phyloP scores from a whole-genome alignment of 2,113 vertebrate species.

The Plecturocebus donacophilus region DNA sequence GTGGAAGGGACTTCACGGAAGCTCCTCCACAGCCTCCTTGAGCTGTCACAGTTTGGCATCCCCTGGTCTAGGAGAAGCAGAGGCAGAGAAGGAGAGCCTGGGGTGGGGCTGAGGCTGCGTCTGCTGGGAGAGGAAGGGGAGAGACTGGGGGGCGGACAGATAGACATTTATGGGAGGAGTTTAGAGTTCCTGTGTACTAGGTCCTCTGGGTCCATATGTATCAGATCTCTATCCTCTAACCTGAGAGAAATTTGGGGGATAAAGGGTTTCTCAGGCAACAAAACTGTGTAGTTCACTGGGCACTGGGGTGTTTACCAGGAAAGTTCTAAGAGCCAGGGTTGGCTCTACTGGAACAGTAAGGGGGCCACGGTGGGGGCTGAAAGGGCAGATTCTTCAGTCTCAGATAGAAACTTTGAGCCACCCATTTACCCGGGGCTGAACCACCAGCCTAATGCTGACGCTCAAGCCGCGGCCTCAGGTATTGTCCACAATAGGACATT shows the following conservation, averaged over 20 bases:
- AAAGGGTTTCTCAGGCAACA: not conserved
- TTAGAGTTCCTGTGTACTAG: not conserved
- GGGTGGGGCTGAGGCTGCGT: not conserved
- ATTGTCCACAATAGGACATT: fast-evolving
- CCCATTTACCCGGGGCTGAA: not conserved
- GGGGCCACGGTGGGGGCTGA: too few relatives aligned
- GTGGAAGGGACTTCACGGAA: not conserved
- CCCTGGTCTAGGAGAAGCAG: not conserved
- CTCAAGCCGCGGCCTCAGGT: not conserved
- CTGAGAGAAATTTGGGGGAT: not conserved
- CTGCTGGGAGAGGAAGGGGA: not conserved
- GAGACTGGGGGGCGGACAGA: not conserved
- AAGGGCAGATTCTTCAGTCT: not conserved
- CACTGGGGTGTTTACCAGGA: not conserved
- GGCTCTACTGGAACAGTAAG: not conserved
- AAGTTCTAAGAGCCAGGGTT: not conserved
- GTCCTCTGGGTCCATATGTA: not conserved
- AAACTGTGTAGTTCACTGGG: not conserved
- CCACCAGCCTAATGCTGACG: not conserved
- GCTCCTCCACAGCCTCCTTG: not conserved
- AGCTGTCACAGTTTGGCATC: not conserved
- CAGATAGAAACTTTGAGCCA: not conserved
- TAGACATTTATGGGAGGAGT: not conserved
- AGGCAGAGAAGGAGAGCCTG: not conserved
- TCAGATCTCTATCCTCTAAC: not conserved